Evolutionary conservation across 2,888 invertebrate genomes (phyloP), one percentile per base, ranked within the genome.

Genomic region (Mythimna vitellina): DNA sequence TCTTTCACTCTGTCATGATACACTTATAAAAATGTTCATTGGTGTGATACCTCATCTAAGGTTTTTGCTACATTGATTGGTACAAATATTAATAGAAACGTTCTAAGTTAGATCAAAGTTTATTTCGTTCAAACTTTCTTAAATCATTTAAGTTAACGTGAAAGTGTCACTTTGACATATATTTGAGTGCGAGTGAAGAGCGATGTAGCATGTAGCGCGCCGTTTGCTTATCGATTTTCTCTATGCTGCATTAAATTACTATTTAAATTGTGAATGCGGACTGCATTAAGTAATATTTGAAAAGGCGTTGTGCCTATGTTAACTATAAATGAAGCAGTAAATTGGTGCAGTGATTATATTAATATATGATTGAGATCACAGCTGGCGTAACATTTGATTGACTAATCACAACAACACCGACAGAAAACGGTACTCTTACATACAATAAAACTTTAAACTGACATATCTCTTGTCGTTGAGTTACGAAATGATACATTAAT

Each of bases 161-260:
- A 90, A 92, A 90, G 92, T 91, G 90, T 89, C 86, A 87, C 87
- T 89, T 90, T 88, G 87, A 89, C 87, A 88, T 87, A 89, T 88
- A 92, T 89, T 90, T 88, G 82, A 91, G 91, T 89, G 92, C 87
- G 89, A 90, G 89, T 88, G 90, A 89, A 86, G 85, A 89, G 90
- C 91, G 88, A 91, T 92, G 92, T 93, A 92, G 92, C 92, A 92
- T 92, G 93, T 92, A 92, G 91, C 93, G 93, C 93, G 93, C 91
- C 90, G 94, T 93, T 93, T 93, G 93, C 93, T 94, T 96, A 96
- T 96, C 95, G 96, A 96, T 96, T 96, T 95, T 96, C 94, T 93
- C 93, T 92, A 93, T 94, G 93, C 96, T 94, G 96, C 95, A 95
- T 94, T 94, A 94, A 93, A 93, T 93, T 92, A 93, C 92, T 91